phyloP scores from a whole-genome alignment of 2,113 vertebrate species.

The Oryctolagus cuniculus region mOryCun1.1 NC_091442.1:70147001-70147500 shows the following conservation, averaged over 20 bases:
- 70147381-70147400: neutral
- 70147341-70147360: neutral
- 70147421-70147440: neutral
- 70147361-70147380: neutral
- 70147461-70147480: neutral
- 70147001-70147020: neutral
- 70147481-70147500: neutral
- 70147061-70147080: neutral
- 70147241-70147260: neutral
- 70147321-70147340: neutral
- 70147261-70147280: neutral
- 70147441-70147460: neutral
- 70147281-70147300: neutral
- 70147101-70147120: neutral
- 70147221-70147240: neutral
- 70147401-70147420: neutral
- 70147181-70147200: neutral
- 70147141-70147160: neutral
- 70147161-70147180: neutral
- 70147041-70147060: neutral
- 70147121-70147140: neutral
- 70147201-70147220: neutral
- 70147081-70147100: neutral
- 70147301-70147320: neutral
- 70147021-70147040: neutral